Evolutionary conservation across 2,797 vertebrate genomes (phyloP).

Genomic region (Anguilla marmorata): DNA sequence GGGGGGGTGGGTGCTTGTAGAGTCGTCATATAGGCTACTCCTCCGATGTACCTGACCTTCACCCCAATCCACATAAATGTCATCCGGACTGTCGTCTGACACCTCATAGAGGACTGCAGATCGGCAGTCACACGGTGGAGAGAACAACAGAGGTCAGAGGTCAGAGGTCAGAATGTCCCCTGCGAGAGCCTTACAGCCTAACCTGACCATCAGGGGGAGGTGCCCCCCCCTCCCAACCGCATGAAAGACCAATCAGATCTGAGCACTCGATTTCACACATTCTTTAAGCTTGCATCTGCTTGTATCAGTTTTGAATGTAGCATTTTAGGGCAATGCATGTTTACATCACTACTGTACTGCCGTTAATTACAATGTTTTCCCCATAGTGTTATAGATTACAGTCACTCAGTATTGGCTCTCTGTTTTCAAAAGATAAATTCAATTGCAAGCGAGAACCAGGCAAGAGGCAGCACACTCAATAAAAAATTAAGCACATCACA

Average conservation of each 20-base stretch:
- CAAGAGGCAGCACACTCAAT: too few relatives aligned
- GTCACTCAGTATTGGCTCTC: too few relatives aligned
- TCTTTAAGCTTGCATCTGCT: background rate
- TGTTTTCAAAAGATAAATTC: too few relatives aligned
- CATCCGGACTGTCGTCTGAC: conserved; percentile 75
- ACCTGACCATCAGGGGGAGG: background rate
- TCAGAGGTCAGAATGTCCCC: conserved; percentile 41
- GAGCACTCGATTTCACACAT: background rate
- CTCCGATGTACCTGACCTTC: conserved; percentile 72
- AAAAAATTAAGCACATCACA: too few relatives aligned
- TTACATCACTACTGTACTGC: too few relatives aligned
- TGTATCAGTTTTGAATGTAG: background rate
- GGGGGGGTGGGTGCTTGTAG: conserved; percentile 34
- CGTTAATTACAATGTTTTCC: too few relatives aligned
- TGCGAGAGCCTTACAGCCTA: conserved; percentile 27
- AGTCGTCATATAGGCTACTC: conserved; percentile 45
- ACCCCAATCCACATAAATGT: conserved; percentile 80
- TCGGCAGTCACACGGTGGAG: conserved; percentile 59
- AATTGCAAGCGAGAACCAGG: too few relatives aligned
- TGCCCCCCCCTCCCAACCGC: background rate
- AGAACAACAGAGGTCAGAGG: conserved; percentile 58
- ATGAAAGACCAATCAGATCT: background rate
- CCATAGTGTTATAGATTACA: too few relatives aligned
- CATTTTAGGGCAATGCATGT: background rate
- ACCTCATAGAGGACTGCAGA: conserved; percentile 74